These are phyloP conservation scores for Reticulitermes lucifugus DNA, from an alignment of 2,888 invertebrate species.

Conservation along the genomic window DNA sequence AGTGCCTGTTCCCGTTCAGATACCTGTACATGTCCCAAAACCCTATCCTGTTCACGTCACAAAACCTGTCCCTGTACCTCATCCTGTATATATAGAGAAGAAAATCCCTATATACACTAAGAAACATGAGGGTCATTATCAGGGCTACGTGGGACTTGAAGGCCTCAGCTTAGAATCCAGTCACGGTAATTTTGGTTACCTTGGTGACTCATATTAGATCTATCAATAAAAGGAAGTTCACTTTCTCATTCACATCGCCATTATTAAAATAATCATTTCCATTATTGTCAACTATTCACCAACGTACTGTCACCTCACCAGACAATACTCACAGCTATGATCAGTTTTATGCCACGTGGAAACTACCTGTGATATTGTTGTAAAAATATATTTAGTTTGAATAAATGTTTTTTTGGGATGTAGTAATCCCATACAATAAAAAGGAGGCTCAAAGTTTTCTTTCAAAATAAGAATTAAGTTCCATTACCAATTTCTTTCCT, in stretches of 20 bases:
- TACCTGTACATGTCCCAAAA: conserved; percentile 29
- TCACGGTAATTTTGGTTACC: background rate
- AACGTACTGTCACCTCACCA: no score
- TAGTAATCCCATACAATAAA: no score
- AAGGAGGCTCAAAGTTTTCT: no score
- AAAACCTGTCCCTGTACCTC: conserved; percentile 24
- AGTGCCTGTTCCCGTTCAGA: conserved; percentile 68
- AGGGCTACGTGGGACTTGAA: background rate
- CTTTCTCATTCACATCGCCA: background rate
- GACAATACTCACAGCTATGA: no score
- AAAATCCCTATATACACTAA: background rate
- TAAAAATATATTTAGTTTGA: no score
- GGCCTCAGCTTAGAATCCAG: background rate
- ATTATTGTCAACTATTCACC: background rate
- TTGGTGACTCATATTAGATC: background rate
- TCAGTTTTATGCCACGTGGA: no score
- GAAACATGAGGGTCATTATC: background rate
- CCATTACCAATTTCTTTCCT: no score
- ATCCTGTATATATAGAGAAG: conserved; percentile 22
- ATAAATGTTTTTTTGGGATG: no score
- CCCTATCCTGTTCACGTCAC: conserved; percentile 18
- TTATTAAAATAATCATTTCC: background rate
- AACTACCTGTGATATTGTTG: no score
- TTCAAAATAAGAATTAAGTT: no score
- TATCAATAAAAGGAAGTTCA: background rate